phyloP scores from a whole-genome alignment of 2,888 invertebrate species.

The Norana najaformis region DNA sequence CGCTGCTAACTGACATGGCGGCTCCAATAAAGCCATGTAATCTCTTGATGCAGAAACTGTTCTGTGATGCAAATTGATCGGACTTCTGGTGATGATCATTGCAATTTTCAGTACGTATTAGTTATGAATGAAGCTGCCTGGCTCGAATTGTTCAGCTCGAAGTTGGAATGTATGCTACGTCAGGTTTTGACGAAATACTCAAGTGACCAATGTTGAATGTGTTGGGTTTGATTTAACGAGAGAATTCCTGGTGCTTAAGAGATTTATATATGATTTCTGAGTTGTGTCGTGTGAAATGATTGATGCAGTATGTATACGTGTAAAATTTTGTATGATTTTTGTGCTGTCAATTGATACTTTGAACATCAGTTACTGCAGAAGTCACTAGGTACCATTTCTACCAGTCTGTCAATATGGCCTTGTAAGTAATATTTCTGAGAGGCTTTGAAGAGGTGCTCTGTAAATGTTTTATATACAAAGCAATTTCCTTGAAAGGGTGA shows the following conservation, averaged over 20 bases:
- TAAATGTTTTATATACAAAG: no score
- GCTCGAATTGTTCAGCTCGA: not conserved
- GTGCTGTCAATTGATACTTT: no score
- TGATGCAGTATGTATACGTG: no score
- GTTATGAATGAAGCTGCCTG: not conserved
- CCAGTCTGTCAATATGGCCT: no score
- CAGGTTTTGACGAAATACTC: not conserved
- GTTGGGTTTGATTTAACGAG: not conserved
- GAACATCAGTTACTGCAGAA: no score
- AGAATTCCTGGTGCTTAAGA: not conserved
- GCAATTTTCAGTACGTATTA: not conserved
- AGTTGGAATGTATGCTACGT: not conserved
- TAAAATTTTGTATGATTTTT: no score
- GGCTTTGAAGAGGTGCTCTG: no score
- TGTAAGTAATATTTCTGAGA: no score
- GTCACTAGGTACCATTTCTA: no score
- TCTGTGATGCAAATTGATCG: slow-evolving; percentile 13
- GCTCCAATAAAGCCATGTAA: not conserved
- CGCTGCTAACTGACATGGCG: not conserved
- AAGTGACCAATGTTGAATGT: not conserved
- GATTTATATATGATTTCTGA: not conserved
- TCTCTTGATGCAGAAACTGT: not conserved
- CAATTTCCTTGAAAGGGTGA: no score
- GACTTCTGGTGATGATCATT: slow-evolving; percentile 10
- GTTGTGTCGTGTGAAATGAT: no score